These are phyloP conservation scores for Lasioglossum figueresi DNA, from an alignment of 2,888 invertebrate genomes.

Conservation along the genomic window DNA sequence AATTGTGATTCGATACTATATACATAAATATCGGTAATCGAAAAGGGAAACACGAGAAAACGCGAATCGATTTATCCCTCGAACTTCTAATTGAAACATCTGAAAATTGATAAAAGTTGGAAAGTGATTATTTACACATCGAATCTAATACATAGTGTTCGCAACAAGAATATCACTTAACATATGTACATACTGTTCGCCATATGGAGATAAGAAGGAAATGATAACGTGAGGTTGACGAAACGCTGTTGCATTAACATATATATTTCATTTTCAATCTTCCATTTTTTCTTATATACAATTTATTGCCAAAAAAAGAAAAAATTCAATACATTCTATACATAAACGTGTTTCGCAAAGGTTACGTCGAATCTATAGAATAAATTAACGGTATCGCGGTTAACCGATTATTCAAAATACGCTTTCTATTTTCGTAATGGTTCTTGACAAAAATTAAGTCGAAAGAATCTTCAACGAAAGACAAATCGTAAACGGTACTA, in stretches of 20 bases:
- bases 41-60: background rate
- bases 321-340: background rate
- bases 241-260: conserved; percentile 10
- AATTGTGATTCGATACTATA: conserved; percentile 5
- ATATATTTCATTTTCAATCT: background rate
- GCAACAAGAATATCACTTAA: background rate
- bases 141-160: conserved; percentile 14
- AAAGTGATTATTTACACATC: background rate
- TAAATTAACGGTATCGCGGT: conserved; percentile 22
- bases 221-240: conserved; percentile 1
- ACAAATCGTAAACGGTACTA: background rate
- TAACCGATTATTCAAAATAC: conserved; percentile 27
- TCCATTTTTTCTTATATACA: background rate
- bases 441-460: background rate
- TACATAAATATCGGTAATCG: background rate
- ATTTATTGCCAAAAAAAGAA: background rate
- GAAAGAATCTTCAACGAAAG: background rate
- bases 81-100: background rate
- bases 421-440: background rate
- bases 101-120: background rate
- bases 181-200: conserved; percentile 12
- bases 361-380: background rate
- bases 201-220: conserved; percentile 45
- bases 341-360: background rate
- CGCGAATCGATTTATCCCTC: background rate